Conservation (phyloP, 35 echinoderm and acorn worm genomes). For the Stichopus chloronotus region DNA sequence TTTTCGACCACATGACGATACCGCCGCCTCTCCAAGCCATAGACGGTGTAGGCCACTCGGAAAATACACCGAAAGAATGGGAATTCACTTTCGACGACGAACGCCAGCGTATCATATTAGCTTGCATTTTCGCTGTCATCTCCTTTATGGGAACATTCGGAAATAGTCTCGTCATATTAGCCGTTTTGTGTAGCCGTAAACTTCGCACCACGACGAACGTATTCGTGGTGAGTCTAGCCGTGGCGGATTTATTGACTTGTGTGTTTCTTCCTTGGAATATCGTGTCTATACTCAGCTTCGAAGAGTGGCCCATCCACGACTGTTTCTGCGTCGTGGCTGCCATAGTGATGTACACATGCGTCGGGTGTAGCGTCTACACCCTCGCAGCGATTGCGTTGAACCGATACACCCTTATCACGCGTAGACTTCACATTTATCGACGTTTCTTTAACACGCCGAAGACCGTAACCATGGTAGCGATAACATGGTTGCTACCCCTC, state of each 20-base stretch:
- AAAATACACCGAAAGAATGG: background rate
- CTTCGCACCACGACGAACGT: slow-evolving; percentile 85
- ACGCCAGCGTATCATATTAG: slow-evolving; percentile 66
- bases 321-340: slow-evolving; percentile 73
- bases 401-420: slow-evolving; percentile 82
- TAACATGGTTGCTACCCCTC: slow-evolving; percentile 82
- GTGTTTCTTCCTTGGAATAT: slow-evolving; percentile 84
- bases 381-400: slow-evolving; percentile 81
- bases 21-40: background rate
- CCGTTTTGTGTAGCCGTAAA: slow-evolving; percentile 75
- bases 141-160: slow-evolving; percentile 75
- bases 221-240: slow-evolving; percentile 84
- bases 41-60: background rate
- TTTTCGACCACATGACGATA: background rate
- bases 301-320: slow-evolving; percentile 78
- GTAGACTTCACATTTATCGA: slow-evolving; percentile 68
- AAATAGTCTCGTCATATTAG: slow-evolving; percentile 82
- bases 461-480: slow-evolving; percentile 63
- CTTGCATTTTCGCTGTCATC: slow-evolving; percentile 74
- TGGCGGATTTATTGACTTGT: slow-evolving; percentile 78
- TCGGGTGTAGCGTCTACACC: slow-evolving; percentile 86
- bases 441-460: slow-evolving; percentile 61
- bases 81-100: slow-evolving; percentile 71
- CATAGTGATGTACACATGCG: slow-evolving; percentile 83
- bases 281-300: slow-evolving; percentile 71